These are phyloP conservation scores for Lophotis ruficrista DNA, from an alignment of 2,113 vertebrate species.

Conservation along the genomic window DNA sequence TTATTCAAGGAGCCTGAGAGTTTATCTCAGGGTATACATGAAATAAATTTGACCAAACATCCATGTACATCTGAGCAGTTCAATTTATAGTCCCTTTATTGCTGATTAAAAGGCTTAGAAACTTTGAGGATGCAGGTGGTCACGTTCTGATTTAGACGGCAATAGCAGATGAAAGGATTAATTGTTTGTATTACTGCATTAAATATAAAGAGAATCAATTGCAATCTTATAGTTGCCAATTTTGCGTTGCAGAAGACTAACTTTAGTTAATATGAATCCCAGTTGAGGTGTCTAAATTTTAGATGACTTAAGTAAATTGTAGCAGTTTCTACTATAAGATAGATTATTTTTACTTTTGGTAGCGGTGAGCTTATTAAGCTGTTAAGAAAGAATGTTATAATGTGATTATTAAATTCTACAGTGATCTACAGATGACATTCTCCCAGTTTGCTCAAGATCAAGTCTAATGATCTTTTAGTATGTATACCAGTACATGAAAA, in stretches of 20 bases:
- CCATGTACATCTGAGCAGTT: not conserved
- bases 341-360: not conserved
- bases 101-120: not conserved
- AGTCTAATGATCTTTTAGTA: not conserved
- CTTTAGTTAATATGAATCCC: not conserved
- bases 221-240: not conserved
- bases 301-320: not conserved
- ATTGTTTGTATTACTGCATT: not conserved
- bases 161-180: not conserved
- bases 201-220: not conserved
- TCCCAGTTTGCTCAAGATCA: not conserved
- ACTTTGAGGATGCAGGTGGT: not conserved
- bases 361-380: not conserved
- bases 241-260: not conserved
- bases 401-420: not conserved
- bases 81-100: not conserved
- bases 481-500: not conserved
- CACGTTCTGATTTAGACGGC: not conserved
- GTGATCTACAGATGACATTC: not conserved
- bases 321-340: not conserved
- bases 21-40: not conserved
- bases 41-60: not conserved
- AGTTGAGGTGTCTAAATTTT: not conserved
- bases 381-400: constrained; percentile 15
- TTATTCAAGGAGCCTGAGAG: not conserved